These are phyloP conservation scores for Chloromyia formosa DNA, from an alignment of 2,888 invertebrate species.

Conservation along the genomic window DNA sequence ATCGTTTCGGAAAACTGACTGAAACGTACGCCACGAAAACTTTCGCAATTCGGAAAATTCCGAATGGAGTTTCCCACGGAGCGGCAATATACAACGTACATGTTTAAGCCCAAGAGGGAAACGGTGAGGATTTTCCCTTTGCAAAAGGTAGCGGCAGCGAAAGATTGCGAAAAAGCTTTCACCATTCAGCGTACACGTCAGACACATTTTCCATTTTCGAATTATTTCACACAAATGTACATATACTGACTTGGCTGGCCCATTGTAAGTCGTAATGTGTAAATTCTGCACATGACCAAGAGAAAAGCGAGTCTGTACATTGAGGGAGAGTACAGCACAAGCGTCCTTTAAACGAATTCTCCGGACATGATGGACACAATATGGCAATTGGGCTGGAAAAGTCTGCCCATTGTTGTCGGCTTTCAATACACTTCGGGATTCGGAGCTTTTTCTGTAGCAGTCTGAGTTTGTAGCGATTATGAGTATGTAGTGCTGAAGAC, in stretches of 20 bases:
- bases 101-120: neutral
- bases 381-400: too few relatives aligned
- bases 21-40: conserved; percentile 26
- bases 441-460: conserved; percentile 14
- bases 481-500: neutral
- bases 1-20: conserved; percentile 46
- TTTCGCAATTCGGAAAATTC: conserved; percentile 39
- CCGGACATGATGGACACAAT: too few relatives aligned
- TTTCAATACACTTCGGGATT: too few relatives aligned
- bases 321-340: neutral
- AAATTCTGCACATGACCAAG: neutral
- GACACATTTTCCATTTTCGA: neutral
- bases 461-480: neutral
- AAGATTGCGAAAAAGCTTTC: conserved; percentile 25
- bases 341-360: too few relatives aligned
- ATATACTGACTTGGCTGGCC: too few relatives aligned
- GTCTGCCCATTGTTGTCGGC: too few relatives aligned
- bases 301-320: neutral
- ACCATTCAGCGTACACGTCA: neutral
- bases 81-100: neutral
- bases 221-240: too few relatives aligned
- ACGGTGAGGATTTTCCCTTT: conserved; percentile 8
- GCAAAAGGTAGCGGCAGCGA: conserved; percentile 31
- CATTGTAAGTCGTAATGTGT: conserved; percentile 9
- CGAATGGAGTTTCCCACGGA: neutral